phyloP scores from a whole-genome alignment of 1,140 invertebrate species.

The Drosophila funebris region DNA sequence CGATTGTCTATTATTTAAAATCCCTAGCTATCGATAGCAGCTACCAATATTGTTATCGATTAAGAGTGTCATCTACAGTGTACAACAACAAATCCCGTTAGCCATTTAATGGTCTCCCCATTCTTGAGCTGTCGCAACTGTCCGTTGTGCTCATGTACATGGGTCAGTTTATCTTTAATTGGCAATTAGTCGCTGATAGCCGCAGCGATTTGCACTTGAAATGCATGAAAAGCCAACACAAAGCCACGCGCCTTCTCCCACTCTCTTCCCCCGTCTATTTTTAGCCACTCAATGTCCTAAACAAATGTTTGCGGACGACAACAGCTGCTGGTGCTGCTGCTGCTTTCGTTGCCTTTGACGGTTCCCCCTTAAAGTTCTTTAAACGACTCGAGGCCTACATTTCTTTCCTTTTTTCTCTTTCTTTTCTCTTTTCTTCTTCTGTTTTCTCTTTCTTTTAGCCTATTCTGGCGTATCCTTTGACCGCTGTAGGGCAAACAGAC shows the following conservation, averaged over 20 bases:
- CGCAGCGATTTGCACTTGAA: slow-evolving; percentile 72
- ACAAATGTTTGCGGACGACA: slow-evolving; percentile 69
- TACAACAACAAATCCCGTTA: background rate
- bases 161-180: slow-evolving; percentile 72
- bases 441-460: background rate
- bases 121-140: slow-evolving; percentile 1
- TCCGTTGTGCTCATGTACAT: slow-evolving; percentile 15
- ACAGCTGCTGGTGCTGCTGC: slow-evolving; percentile 18
- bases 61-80: background rate
- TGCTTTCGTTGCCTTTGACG: background rate
- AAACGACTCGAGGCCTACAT: slow-evolving; percentile 14
- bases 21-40: no score
- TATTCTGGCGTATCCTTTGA: slow-evolving; percentile 58
- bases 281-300: slow-evolving; percentile 42
- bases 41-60: background rate
- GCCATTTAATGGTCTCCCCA: slow-evolving; percentile 5
- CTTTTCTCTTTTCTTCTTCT: background rate
- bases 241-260: slow-evolving; percentile 7
- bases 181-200: slow-evolving; percentile 75
- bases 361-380: slow-evolving; percentile 30
- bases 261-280: background rate
- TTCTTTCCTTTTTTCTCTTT: slow-evolving; percentile 17
- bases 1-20: no score
- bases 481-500: slow-evolving; percentile 68
- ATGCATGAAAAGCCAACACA: slow-evolving; percentile 62